Percentiles rank a stretch among this genome's conserved stretches.
Evolutionary conservation across 35 echinoderm and acorn worm genomes (phyloP).

Genomic region (Acanthaster planci): DNA sequence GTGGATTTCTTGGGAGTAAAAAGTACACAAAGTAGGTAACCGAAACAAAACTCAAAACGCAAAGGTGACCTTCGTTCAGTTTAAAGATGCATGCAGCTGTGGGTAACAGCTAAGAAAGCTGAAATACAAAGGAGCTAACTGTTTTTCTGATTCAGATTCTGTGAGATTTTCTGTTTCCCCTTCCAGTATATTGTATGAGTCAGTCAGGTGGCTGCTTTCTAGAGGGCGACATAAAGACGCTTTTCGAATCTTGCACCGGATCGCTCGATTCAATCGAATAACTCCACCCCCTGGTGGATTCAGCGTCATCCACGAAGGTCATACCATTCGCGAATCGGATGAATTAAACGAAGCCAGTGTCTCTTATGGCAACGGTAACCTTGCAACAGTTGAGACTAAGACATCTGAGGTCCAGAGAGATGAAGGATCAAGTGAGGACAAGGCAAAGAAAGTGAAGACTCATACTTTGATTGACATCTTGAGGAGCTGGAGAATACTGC

Average conservation of each 20-base stretch:
- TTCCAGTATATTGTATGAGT: conserved; percentile 22
- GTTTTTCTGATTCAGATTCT: no score
- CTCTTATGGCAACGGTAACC: not conserved
- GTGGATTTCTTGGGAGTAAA: no score
- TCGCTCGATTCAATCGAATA: conserved; percentile 65
- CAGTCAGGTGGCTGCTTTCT: conserved; percentile 40
- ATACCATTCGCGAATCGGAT: conserved; percentile 14
- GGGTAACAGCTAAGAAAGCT: no score
- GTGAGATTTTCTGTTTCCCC: no score
- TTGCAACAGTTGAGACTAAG: no score
- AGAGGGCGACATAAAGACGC: conserved; percentile 41
- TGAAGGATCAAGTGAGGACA: not conserved
- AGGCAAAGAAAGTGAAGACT: not conserved
- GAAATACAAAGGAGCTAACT: no score
- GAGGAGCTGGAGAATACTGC: conserved; percentile 4
- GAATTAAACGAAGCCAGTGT: not conserved
- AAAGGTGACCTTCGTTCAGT: no score
- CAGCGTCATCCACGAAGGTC: not conserved
- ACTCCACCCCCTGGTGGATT: conserved; percentile 18
- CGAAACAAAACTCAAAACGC: no score
- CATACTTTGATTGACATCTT: conserved; percentile 8
- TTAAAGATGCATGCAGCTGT: no score
- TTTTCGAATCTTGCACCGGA: conserved; percentile 42
- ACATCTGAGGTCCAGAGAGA: no score
- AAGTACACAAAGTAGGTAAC: no score